Evolutionary conservation across 2,113 vertebrate genomes (phyloP), one percentile per base, ranked within the genome.

Genomic region (Struthidea cinerea): DNA sequence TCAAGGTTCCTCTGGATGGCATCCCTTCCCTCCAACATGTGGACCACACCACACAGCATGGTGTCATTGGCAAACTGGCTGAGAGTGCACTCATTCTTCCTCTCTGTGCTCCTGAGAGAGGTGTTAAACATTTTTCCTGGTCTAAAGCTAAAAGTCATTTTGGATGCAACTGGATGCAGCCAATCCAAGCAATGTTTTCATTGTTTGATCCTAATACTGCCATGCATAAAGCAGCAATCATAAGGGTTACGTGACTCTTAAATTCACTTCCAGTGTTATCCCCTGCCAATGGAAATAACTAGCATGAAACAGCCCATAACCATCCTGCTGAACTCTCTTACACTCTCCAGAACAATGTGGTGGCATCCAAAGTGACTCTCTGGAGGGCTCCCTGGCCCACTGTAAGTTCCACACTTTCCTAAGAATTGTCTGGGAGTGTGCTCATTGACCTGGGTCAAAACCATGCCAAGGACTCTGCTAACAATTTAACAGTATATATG

Each of bases 401-500:
- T 19, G 4, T 71, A 60, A n/a, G 24, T 71, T 82, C 70, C 49
- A 87, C 4, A 39, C 5, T 30, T 77, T 41, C 42, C 16, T 22
- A 11, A 30, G n/a, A 81, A 52, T 35, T 74, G 9, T 35, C 12
- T 88, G 50, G 33, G 16, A 88, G 26, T 55, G 26, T 33, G 33
- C 21, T 88, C 14, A 50, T 24, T 74, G 71, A 69, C 55, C 63
- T 70, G 24, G 32, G 64, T 94, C 90, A 89, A 90, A 95, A 92
- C 30, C 55, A 77, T 35, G 24, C 68, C 71, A 84, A 77, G 55
- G 73, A 74, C 60, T 93, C 94, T 97, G 96, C 52, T 93, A 92
- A 63, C 67, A 94, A 86, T 96, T 95, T 93, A 86, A 35, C 42
- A 90, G 93, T 94, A 86, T 95, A 90, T 88, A 84, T 70, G 92